phyloP scores from a whole-genome alignment of 2,888 invertebrate species.

The Didymodactylos carnosus region DNA sequence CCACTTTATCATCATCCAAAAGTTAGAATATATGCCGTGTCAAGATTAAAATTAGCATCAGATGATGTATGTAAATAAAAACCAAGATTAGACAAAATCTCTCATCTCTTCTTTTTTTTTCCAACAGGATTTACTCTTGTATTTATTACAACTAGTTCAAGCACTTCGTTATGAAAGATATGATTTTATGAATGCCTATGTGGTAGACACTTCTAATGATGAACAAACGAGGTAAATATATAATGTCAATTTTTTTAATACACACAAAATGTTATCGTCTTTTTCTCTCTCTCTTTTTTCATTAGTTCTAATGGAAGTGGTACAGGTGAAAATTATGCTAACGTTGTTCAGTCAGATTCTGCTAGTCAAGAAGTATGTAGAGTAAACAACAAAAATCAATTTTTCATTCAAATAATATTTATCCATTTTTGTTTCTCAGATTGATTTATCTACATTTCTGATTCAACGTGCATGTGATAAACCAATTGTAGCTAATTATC shows the following conservation, averaged over 20 bases:
- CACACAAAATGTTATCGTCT: too few relatives aligned
- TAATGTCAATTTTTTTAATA: background rate
- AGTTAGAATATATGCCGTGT: slow-evolving; percentile 78
- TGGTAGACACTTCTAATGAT: background rate
- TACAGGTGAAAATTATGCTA: background rate
- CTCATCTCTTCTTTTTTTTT: background rate
- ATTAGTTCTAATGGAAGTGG: background rate
- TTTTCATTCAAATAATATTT: too few relatives aligned
- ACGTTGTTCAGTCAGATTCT: background rate
- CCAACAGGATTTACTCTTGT: slow-evolving; percentile 60
- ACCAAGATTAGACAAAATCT: too few relatives aligned
- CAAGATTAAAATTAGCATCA: slow-evolving; percentile 66
- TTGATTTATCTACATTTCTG: slow-evolving; percentile 67
- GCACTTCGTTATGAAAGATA: slow-evolving; percentile 67
- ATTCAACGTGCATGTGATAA: slow-evolving; percentile 71
- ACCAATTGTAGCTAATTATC: slow-evolving; percentile 72
- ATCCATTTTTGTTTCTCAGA: slow-evolving; percentile 20
- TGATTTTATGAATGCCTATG: background rate
- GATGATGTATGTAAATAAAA: slow-evolving; percentile 65
- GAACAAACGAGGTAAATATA: background rate
- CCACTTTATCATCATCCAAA: slow-evolving; percentile 54
- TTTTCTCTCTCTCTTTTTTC: background rate
- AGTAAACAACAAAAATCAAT: background rate
- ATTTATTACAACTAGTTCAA: slow-evolving; percentile 81
- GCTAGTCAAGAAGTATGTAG: background rate